Evolutionary conservation across 2,888 invertebrate genomes (phyloP).

Genomic region (Clostera curtula): DNA sequence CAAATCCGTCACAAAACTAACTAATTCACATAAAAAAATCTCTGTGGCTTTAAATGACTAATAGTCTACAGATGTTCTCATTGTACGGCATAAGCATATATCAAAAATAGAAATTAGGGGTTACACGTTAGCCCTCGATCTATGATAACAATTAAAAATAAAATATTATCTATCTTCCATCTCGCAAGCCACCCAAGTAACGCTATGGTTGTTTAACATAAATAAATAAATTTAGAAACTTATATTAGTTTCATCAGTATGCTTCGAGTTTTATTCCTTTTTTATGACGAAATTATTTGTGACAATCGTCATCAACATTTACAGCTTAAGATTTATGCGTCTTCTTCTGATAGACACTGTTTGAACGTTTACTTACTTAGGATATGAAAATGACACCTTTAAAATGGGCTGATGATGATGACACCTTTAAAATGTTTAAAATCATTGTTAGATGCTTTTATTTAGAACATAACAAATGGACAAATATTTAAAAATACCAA

Average conservation of each 20-base stretch:
- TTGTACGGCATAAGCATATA: conserved; percentile 27
- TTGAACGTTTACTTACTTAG: too few relatives aligned
- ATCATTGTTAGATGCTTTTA: too few relatives aligned
- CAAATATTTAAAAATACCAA: too few relatives aligned
- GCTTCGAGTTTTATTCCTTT: background rate
- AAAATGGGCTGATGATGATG: too few relatives aligned
- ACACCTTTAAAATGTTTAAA: too few relatives aligned
- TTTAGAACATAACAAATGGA: too few relatives aligned
- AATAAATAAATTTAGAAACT: conserved; percentile 24
- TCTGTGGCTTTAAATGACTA: conserved; percentile 52
- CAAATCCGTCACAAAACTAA: too few relatives aligned
- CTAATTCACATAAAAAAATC: conserved; percentile 35
- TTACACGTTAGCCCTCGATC: conserved; percentile 51
- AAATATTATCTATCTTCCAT: conserved; percentile 46
- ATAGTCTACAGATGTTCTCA: conserved; percentile 55
- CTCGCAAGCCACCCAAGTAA: conserved; percentile 59
- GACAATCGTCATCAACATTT: background rate
- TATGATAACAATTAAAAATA: conserved; percentile 61
- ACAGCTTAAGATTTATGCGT: background rate
- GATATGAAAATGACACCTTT: too few relatives aligned
- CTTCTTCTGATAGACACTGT: too few relatives aligned
- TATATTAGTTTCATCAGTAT: background rate
- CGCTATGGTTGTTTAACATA: conserved; percentile 28
- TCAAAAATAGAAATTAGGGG: conserved; percentile 68
- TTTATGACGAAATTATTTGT: background rate